Evolutionary conservation across 92 coral and sea anemone genomes (phyloP).

Genomic region (Phenganax stokvisi): DNA sequence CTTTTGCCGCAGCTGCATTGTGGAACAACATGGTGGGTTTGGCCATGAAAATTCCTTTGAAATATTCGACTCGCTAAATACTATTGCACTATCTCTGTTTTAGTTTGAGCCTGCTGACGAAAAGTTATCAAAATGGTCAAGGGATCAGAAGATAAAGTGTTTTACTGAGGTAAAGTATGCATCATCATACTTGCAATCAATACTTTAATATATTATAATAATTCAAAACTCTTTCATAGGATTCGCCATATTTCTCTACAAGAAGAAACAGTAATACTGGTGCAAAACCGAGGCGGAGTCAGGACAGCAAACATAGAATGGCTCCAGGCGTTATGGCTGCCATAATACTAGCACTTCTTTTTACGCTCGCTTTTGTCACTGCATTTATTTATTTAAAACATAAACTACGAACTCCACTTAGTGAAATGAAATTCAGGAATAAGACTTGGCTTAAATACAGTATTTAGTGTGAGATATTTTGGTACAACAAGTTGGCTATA

Average conservation of each 20-base stretch:
- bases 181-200: background rate
- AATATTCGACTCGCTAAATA: background rate
- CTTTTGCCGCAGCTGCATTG: constrained; percentile 74
- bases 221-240: background rate
- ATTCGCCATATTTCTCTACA: constrained; percentile 29
- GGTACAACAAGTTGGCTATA: background rate
- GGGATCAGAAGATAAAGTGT: constrained; percentile 50
- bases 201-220: background rate
- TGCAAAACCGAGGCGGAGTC: background rate
- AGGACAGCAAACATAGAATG: constrained; percentile 10
- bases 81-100: background rate
- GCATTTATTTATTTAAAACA: constrained; percentile 19
- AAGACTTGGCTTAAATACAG: constrained; percentile 31
- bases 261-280: background rate
- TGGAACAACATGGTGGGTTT: constrained; percentile 88
- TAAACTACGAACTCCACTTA: constrained; percentile 17
- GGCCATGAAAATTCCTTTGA: background rate
- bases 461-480: background rate
- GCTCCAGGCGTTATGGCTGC: constrained; percentile 10
- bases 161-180: constrained; percentile 53
- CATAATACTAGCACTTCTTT: background rate
- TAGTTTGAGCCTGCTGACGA: constrained; percentile 66
- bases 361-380: background rate
- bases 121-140: constrained; percentile 57
- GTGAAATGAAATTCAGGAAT: constrained; percentile 12